Percentiles rank a stretch among this genome's conserved stretches.
Conservation (phyloP, 2,888 invertebrate species). For the Melangyna quadrimaculata region DNA sequence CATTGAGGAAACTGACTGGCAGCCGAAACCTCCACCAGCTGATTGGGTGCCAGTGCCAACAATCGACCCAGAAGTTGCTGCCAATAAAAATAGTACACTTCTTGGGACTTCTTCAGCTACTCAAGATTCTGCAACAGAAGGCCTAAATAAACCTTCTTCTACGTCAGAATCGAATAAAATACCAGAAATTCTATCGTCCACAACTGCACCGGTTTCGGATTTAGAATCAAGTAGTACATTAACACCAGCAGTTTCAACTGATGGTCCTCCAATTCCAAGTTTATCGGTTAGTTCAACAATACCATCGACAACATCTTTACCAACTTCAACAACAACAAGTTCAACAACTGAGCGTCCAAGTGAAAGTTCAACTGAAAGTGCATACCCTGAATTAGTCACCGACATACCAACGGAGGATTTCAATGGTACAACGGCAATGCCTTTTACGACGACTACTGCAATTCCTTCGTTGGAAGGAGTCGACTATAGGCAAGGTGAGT, state of each 20-base stretch:
- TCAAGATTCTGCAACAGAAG: slow-evolving; percentile 56
- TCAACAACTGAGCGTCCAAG: slow-evolving; percentile 28
- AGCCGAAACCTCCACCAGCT: slow-evolving; percentile 75
- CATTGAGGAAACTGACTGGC: slow-evolving; percentile 78
- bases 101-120: slow-evolving; percentile 10
- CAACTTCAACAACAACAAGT: slow-evolving; percentile 14
- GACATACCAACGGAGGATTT: slow-evolving; percentile 56
- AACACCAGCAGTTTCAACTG: slow-evolving; percentile 55
- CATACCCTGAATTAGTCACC: slow-evolving; percentile 24
- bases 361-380: slow-evolving; percentile 33
- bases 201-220: slow-evolving; percentile 1
- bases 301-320: slow-evolving; percentile 38
- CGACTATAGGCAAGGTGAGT: slow-evolving; percentile 79
- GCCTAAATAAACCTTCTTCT: slow-evolving; percentile 61
- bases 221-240: slow-evolving; percentile 41
- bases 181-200: background rate
- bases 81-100: slow-evolving; percentile 75
- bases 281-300: slow-evolving; percentile 44
- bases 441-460: slow-evolving; percentile 76
- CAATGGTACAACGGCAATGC: slow-evolving; percentile 55
- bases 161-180: slow-evolving; percentile 76
- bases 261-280: background rate
- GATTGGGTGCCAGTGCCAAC: slow-evolving; percentile 79
- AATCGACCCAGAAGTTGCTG: slow-evolving; percentile 73
- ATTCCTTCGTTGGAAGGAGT: slow-evolving; percentile 79